Evolutionary conservation across 1,140 invertebrate species (phyloP), one percentile per base, ranked within the genome.

Genomic region (Agrypnia vestita): DNA sequence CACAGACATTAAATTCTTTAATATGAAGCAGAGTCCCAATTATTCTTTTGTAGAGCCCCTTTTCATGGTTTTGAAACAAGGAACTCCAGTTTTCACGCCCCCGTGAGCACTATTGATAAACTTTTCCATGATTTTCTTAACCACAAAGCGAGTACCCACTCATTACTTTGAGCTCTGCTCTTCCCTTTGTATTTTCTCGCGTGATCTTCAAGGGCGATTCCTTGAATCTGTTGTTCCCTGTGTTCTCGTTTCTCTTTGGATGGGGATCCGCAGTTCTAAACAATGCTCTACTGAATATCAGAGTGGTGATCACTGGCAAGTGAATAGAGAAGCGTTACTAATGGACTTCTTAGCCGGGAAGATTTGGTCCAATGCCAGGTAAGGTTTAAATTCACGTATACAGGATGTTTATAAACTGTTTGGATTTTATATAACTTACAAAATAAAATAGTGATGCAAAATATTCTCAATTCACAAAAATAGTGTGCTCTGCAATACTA

Each of bases 291-390:
- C 21, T 59, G 21, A 59, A 59, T 59, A 21, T 15, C 17, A 59
- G 21, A 59, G 55, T 59, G 55, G 55, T 59, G 21, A 59, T 21
- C 55, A 11, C 0, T 19, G 17, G 17, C 55, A 15, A 21, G 55
- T 59, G 55, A 59, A 59, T 59, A 21, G 15, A 19, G 17, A 21
- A 12, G 13, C 25, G 25, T 6, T 6, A 35, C 25, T 35, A 35
- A 35, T 35, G 25, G 7, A 59, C 55, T 59, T 17, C 15, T 15
- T 9, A 35, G 15, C 55, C 55, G 15, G 55, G 21, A 55, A 59
- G 17, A 59, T 6, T 59, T 59, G 55, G 55, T 59, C 12, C 15
- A 59, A n/a, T 59, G 55, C 55, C 55, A 21, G 17, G 55, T 59
- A 21, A 21, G 1, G 25, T 35, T 35, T 35, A 35, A 35, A 35